Conservation (phyloP, 2,797 vertebrate genomes). For the Phataginus tricuspis region DNA sequence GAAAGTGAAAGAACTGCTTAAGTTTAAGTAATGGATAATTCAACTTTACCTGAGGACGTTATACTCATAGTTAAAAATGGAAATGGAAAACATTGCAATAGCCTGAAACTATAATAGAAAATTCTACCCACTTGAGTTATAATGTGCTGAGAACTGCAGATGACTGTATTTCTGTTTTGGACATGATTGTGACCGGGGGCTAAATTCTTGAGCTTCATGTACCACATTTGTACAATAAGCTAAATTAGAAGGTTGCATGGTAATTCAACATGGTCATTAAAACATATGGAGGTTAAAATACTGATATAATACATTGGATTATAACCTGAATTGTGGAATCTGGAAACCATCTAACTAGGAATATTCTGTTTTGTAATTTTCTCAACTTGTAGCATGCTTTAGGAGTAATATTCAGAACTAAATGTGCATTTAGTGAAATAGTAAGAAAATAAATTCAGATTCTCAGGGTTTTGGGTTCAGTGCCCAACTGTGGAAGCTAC, state of each 20-base stretch:
- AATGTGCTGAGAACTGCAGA: constrained; percentile 50
- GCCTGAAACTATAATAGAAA: constrained; percentile 69
- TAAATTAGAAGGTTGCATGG: constrained; percentile 74
- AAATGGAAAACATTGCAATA: constrained; percentile 70
- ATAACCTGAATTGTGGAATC: constrained; percentile 57
- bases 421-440: constrained; percentile 57
- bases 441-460: constrained; percentile 74
- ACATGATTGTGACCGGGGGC: constrained; percentile 70
- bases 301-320: constrained; percentile 70
- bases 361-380: constrained; percentile 59
- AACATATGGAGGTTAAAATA: constrained; percentile 66
- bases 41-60: constrained; percentile 64
- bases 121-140: constrained; percentile 62
- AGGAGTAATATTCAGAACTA: constrained; percentile 56
- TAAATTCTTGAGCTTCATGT: constrained; percentile 71
- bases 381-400: constrained; percentile 48
- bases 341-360: constrained; percentile 53
- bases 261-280: constrained; percentile 77
- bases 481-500: constrained; percentile 61
- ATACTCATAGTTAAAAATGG: constrained; percentile 47
- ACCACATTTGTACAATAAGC: constrained; percentile 68
- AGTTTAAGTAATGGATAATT: constrained; percentile 58
- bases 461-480: constrained; percentile 50
- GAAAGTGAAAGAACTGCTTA: constrained; percentile 57
- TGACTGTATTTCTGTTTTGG: constrained; percentile 63